These are phyloP conservation scores for Echinometra lucunter DNA, from an alignment of 53 echinoderm and acorn worm genomes.

Conservation along the genomic window DNA sequence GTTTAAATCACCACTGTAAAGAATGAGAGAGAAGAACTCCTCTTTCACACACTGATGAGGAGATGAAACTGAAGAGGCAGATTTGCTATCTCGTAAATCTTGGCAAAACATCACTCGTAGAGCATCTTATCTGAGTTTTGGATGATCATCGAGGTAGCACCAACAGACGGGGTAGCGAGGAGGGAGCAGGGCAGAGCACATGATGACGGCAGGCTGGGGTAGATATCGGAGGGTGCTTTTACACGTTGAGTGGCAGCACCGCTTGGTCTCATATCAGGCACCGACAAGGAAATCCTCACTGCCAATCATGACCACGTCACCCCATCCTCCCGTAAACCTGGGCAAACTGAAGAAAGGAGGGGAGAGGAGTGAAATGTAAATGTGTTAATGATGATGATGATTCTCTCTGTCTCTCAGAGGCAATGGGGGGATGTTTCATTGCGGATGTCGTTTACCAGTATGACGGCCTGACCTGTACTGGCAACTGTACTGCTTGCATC, in stretches of 20 bases:
- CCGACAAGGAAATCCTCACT: constrained; percentile 24
- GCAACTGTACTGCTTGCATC: constrained; percentile 8
- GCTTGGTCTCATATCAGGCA: constrained; percentile 10
- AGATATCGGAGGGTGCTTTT: constrained; percentile 27
- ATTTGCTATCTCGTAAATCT: constrained; percentile 65
- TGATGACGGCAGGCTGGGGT: not conserved
- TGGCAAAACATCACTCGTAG: constrained; percentile 54
- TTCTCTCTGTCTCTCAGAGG: not conserved
- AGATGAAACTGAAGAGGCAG: constrained; percentile 54
- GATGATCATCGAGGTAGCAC: constrained; percentile 40
- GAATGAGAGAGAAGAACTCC: constrained; percentile 8
- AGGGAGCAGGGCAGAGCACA: not conserved
- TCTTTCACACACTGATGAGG: constrained; percentile 26
- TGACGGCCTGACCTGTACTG: not conserved
- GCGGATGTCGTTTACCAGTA: not conserved
- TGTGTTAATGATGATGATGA: constrained; percentile 18
- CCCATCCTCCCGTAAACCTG: not conserved
- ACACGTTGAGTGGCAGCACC: constrained; percentile 30
- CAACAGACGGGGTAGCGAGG: not conserved
- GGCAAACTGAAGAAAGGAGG: not conserved
- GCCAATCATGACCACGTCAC: constrained; percentile 15
- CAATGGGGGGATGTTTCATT: constrained; percentile 29
- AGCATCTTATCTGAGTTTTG: constrained; percentile 36
- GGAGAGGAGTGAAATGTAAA: not conserved
- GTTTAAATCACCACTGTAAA: not conserved